Percentiles rank a stretch among this genome's conserved stretches.
phyloP scores from a whole-genome alignment of 2,113 vertebrate species.

The Uria lomvia region DNA sequence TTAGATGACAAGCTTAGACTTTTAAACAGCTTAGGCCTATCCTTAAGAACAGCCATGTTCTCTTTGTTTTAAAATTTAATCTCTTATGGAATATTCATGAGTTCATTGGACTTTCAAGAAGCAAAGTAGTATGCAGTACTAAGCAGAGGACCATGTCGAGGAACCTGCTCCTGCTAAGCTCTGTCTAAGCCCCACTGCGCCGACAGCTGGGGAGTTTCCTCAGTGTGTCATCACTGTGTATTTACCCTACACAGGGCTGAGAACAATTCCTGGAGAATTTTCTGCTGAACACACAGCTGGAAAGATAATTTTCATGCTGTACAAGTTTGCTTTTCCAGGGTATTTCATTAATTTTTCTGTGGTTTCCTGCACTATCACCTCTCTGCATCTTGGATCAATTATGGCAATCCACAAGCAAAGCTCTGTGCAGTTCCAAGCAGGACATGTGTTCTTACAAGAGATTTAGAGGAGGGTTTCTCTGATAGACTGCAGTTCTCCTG shows the following conservation, averaged over 20 bases:
- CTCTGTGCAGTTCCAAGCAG: not conserved
- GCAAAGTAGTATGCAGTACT: not conserved
- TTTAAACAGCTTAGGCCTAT: not conserved
- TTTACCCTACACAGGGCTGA: not conserved
- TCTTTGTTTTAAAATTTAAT: constrained; percentile 9
- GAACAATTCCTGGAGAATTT: not conserved
- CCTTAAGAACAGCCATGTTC: not conserved
- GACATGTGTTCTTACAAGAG: not conserved
- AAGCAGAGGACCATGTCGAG: not conserved
- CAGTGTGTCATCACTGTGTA: accelerated
- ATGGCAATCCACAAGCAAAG: not conserved
- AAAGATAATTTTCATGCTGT: not conserved
- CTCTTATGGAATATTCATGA: not conserved
- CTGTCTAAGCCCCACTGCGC: not conserved
- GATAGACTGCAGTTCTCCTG: not conserved
- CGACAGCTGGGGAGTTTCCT: not conserved
- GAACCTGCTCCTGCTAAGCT: not conserved
- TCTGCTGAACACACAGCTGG: not conserved
- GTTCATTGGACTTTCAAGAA: not conserved
- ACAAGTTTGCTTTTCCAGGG: not conserved
- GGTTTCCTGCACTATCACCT: not conserved
- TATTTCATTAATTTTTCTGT: not conserved
- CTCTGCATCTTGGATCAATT: not conserved
- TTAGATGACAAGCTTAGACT: not conserved
- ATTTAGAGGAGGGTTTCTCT: not conserved